Evolutionary conservation across 2,888 invertebrate genomes (phyloP).

Genomic region (Spodoptera littoralis): DNA sequence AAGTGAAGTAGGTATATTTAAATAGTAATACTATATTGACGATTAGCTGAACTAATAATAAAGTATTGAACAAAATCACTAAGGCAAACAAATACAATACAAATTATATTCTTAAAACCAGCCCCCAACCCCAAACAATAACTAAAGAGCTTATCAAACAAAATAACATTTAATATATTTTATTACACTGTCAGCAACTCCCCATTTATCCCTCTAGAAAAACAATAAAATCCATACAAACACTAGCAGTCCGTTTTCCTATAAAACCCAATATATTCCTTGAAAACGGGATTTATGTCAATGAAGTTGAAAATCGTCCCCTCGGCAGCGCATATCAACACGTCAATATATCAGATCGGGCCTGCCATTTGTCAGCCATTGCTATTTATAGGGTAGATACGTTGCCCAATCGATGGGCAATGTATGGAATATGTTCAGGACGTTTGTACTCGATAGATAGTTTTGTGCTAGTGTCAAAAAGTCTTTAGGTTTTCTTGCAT

Average conservation of each 20-base stretch:
- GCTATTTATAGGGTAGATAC: slow-evolving; percentile 70
- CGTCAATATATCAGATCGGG: slow-evolving; percentile 74
- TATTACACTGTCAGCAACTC: slow-evolving; percentile 36
- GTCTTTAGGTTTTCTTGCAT: too few relatives aligned
- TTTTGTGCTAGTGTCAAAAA: slow-evolving; percentile 7
- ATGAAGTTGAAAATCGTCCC: slow-evolving; percentile 69
- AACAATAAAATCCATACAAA: slow-evolving; percentile 57
- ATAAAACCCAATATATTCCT: slow-evolving; percentile 65
- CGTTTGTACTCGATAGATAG: slow-evolving; percentile 36
- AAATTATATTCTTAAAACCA: slow-evolving; percentile 9
- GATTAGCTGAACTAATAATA: too few relatives aligned
- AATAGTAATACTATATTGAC: too few relatives aligned
- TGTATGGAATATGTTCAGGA: slow-evolving; percentile 45
- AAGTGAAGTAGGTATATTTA: too few relatives aligned
- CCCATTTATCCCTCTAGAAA: slow-evolving; percentile 51
- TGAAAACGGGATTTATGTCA: slow-evolving; percentile 67
- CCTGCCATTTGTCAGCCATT: slow-evolving; percentile 72
- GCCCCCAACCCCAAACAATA: slow-evolving; percentile 7
- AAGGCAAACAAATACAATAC: not conserved
- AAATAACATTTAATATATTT: slow-evolving; percentile 47
- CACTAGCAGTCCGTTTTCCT: slow-evolving; percentile 57
- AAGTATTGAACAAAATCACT: too few relatives aligned
- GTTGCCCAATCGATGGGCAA: slow-evolving; percentile 57
- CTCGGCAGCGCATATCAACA: slow-evolving; percentile 73
- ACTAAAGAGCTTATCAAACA: slow-evolving; percentile 29